These are phyloP conservation scores for Gobio gobio DNA, from an alignment of 2,113 vertebrate species.

Conservation along the genomic window DNA sequence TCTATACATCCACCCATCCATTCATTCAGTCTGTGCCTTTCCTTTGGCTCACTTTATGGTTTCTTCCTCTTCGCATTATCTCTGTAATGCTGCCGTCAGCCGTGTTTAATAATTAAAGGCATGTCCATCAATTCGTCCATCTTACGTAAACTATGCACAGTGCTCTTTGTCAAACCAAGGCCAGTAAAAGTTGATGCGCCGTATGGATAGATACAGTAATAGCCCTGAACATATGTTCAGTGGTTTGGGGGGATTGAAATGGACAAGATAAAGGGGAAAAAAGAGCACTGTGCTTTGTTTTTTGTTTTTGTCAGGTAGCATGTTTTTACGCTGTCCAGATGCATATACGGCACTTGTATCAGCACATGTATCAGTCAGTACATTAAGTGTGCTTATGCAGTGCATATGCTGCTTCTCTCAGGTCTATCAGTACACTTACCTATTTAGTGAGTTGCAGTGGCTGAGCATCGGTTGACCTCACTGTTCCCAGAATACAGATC, in stretches of 20 bases:
- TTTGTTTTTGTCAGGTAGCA: slow-evolving; percentile 7
- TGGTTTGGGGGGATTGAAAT: slow-evolving; percentile 2
- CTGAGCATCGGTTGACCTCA: slow-evolving; percentile 65
- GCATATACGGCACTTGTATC: background rate
- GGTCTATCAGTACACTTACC: slow-evolving; percentile 6
- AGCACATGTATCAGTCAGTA: background rate
- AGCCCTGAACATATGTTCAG: background rate
- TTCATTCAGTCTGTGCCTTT: slow-evolving; percentile 56
- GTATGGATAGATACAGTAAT: slow-evolving; percentile 41
- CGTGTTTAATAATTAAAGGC: slow-evolving; percentile 81
- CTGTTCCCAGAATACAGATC: slow-evolving; percentile 64
- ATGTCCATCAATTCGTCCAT: slow-evolving; percentile 73
- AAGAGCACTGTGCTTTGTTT: background rate
- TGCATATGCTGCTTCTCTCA: background rate
- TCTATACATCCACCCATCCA: slow-evolving; percentile 55
- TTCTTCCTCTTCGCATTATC: slow-evolving; percentile 80
- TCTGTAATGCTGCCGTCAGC: slow-evolving; percentile 80
- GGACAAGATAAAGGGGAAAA: background rate
- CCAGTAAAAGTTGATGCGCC: slow-evolving; percentile 66
- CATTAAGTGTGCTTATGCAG: background rate
- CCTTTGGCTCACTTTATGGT: slow-evolving; percentile 70
- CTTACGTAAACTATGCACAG: slow-evolving; percentile 74
- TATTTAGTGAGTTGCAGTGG: slow-evolving; percentile 35
- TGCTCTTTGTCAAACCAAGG: slow-evolving; percentile 69
- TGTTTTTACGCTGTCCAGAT: slow-evolving; percentile 20